Evolutionary conservation across 2,113 vertebrate genomes (phyloP).

Genomic region (Chaenocephalus aceratus): DNA sequence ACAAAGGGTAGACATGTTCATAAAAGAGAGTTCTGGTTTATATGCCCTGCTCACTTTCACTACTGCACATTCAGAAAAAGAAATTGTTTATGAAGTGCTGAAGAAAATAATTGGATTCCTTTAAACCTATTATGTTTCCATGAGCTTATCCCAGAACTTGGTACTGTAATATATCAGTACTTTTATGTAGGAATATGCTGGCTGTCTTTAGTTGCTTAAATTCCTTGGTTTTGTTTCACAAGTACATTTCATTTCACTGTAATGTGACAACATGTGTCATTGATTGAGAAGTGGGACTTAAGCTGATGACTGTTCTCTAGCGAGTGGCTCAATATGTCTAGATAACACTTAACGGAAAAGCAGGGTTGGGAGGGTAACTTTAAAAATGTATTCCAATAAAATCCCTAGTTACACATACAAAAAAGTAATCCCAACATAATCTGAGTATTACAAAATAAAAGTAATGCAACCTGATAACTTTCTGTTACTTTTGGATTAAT

Average conservation of each 20-base stretch:
- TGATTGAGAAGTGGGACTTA: constrained; percentile 18
- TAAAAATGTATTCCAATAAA: too few relatives aligned
- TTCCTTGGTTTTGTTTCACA: constrained; percentile 28
- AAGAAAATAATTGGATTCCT: constrained; percentile 52
- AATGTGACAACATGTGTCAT: constrained; percentile 10
- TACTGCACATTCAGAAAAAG: constrained; percentile 38
- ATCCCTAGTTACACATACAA: too few relatives aligned
- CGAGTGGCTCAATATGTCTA: background rate
- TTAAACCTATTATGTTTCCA: constrained; percentile 59
- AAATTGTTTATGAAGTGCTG: constrained; percentile 59
- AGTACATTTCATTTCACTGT: constrained; percentile 25
- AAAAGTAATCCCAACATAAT: too few relatives aligned
- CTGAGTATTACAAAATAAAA: too few relatives aligned
- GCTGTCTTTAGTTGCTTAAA: constrained; percentile 14
- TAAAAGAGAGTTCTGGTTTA: constrained; percentile 22
- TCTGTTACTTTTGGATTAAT: too few relatives aligned
- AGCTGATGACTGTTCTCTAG: background rate
- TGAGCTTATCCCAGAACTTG: constrained; percentile 15
- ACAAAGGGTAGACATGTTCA: background rate
- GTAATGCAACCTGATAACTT: too few relatives aligned
- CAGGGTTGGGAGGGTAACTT: too few relatives aligned
- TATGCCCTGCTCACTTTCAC: constrained; percentile 34
- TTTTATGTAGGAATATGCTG: constrained; percentile 30
- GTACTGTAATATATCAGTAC: constrained; percentile 47
- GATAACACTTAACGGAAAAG: too few relatives aligned